A percentile compares a stretch with the other conserved stretches of the same genome.
phyloP scores from a whole-genome alignment of 1,140 invertebrate species.

The Littorina saxatilis region DNA sequence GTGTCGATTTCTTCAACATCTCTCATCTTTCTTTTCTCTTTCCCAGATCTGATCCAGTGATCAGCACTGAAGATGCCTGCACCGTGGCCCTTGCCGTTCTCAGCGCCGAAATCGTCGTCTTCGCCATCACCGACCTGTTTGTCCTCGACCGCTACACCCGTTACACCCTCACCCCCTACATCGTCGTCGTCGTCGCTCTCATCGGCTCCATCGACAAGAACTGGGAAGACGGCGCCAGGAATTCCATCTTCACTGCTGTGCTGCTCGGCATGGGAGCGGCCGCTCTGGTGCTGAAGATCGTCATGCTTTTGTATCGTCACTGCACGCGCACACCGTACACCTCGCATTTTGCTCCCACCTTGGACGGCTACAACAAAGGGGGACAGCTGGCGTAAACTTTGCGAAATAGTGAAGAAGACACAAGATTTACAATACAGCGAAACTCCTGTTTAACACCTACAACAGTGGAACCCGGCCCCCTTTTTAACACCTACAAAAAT shows the following conservation, averaged over 20 bases:
- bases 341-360: too few species aligned
- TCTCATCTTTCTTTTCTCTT: background rate
- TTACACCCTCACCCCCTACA: slow-evolving; percentile 67
- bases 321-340: background rate
- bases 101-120: slow-evolving; percentile 51
- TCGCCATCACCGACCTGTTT: slow-evolving; percentile 58
- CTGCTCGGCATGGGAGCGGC: slow-evolving; percentile 50
- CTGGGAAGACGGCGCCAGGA: slow-evolving; percentile 48
- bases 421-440: too few species aligned
- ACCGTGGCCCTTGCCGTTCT: slow-evolving; percentile 43
- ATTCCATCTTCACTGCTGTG: slow-evolving; percentile 63
- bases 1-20: too few species aligned
- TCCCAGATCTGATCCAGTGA: background rate
- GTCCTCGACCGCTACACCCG: slow-evolving; percentile 61
- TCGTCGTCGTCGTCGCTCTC: slow-evolving; percentile 64
- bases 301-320: slow-evolving; percentile 53
- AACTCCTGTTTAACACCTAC: too few species aligned
- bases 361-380: too few species aligned
- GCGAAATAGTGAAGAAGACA: too few species aligned
- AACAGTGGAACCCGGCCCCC: too few species aligned
- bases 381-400: too few species aligned
- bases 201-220: slow-evolving; percentile 62
- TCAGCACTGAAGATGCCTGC: background rate
- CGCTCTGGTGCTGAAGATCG: slow-evolving; percentile 50
- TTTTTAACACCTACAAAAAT: too few species aligned